Conservation (phyloP, 2,888 invertebrate genomes). For the Deroplatys truncata region DNA sequence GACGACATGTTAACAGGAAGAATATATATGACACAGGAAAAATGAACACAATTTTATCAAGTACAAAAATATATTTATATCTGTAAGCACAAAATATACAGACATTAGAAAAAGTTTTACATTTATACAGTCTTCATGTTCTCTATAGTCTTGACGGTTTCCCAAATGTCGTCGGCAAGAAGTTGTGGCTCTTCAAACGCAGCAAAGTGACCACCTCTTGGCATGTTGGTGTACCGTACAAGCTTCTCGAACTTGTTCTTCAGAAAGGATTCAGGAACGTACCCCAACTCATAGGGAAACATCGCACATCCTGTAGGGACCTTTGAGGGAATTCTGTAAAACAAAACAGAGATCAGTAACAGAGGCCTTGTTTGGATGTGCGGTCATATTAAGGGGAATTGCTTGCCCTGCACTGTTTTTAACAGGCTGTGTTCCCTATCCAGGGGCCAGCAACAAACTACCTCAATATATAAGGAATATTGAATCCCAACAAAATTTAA, state of each 20-base stretch:
- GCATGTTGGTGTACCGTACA: slow-evolving; percentile 60
- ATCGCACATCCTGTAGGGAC: slow-evolving; percentile 72
- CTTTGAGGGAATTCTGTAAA: slow-evolving; percentile 26
- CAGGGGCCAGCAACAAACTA: no score
- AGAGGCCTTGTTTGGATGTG: no score
- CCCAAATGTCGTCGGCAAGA: slow-evolving; percentile 65
- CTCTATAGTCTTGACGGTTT: slow-evolving; percentile 13
- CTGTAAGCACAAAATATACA: not conserved
- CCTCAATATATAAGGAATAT: no score
- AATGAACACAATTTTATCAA: not conserved
- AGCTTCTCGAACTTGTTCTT: slow-evolving; percentile 60
- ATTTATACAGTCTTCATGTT: slow-evolving; percentile 25
- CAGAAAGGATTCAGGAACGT: slow-evolving; percentile 55
- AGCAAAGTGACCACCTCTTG: slow-evolving; percentile 80
- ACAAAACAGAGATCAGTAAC: not conserved
- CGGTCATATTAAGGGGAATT: no score
- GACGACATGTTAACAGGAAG: not conserved
- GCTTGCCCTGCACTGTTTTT: no score
- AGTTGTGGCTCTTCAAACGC: slow-evolving; percentile 73
- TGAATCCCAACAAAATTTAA: no score
- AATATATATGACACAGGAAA: not conserved
- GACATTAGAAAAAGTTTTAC: not conserved
- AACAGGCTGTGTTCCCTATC: no score
- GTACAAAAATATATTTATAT: not conserved
- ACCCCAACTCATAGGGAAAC: slow-evolving; percentile 64